A percentile compares a stretch with the other conserved stretches of the same genome.
phyloP scores from a whole-genome alignment of 2,888 invertebrate species.

The Rhingia rostrata region DNA sequence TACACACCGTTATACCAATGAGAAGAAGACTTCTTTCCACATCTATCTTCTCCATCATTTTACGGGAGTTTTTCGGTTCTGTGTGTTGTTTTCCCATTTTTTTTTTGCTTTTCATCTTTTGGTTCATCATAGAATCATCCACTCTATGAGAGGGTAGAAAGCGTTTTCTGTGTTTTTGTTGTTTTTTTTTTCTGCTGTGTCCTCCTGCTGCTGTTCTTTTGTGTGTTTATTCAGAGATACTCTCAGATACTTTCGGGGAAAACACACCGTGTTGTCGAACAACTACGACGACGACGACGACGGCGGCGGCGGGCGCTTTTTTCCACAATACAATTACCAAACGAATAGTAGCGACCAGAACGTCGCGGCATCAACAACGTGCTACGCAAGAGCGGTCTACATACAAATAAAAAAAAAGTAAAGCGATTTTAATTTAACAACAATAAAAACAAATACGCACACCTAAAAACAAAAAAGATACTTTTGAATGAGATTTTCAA shows the following conservation, averaged over 20 bases:
- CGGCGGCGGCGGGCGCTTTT: constrained; percentile 73
- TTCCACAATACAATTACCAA: constrained; percentile 78
- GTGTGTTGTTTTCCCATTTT: constrained; percentile 20
- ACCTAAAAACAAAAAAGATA: constrained; percentile 56
- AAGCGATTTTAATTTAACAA: constrained; percentile 55
- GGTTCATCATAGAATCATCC: constrained; percentile 70
- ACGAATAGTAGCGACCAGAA: constrained; percentile 81
- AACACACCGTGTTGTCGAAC: constrained; percentile 70
- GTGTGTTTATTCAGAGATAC: constrained; percentile 74
- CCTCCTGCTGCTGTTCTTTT: constrained; percentile 72
- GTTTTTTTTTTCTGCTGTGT: constrained; percentile 41
- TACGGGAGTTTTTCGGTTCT: constrained; percentile 71
- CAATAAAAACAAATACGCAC: constrained; percentile 20
- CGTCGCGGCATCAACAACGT: constrained; percentile 83
- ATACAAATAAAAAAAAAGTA: constrained; percentile 24
- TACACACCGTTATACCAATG: constrained; percentile 73
- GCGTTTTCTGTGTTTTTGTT: constrained; percentile 45
- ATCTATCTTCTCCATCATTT: constrained; percentile 65
- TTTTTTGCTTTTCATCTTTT: constrained; percentile 53
- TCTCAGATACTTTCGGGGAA: constrained; percentile 73
- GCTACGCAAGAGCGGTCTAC: constrained; percentile 76
- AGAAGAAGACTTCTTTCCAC: constrained; percentile 71
- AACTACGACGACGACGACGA: constrained; percentile 18
- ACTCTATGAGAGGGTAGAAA: constrained; percentile 73
- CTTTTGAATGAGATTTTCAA: constrained; percentile 32